phyloP scores from a whole-genome alignment of 1,140 invertebrate species.

The Euglossa dilemma region DNA sequence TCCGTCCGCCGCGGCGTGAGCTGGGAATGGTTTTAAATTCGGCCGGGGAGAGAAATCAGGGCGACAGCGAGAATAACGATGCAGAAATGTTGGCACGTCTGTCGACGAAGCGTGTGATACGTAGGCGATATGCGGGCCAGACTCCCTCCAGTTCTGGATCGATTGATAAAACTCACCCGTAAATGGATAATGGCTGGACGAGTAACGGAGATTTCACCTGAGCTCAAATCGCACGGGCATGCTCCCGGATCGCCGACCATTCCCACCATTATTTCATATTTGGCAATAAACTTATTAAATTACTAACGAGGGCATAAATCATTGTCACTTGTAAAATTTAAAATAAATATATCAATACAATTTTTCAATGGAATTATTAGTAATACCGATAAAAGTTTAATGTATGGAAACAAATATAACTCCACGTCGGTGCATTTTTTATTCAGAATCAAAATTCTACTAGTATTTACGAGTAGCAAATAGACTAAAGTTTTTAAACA shows the following conservation, averaged over 20 bases:
- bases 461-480: too few relatives aligned
- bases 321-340: too few relatives aligned
- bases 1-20: neutral
- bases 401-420: too few relatives aligned
- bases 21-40: neutral
- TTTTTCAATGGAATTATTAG: too few relatives aligned
- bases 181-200: slow-evolving; percentile 64
- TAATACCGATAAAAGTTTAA: too few relatives aligned
- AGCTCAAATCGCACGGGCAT: slow-evolving; percentile 50
- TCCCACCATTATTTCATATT: slow-evolving; percentile 51
- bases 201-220: slow-evolving; percentile 64
- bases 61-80: neutral
- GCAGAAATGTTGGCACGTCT: slow-evolving; percentile 2
- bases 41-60: neutral
- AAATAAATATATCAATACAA: too few relatives aligned
- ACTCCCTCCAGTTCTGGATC: slow-evolving; percentile 48
- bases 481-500: too few relatives aligned
- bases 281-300: too few relatives aligned
- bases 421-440: too few relatives aligned
- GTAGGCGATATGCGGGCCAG: slow-evolving; percentile 44
- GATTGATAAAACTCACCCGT: slow-evolving; percentile 64
- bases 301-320: too few relatives aligned
- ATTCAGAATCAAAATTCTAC: too few relatives aligned
- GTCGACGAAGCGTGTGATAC: slow-evolving; percentile 13
- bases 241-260: too few relatives aligned